Evolutionary conservation across 2,113 vertebrate species (phyloP).

Genomic region (Naja naja): DNA sequence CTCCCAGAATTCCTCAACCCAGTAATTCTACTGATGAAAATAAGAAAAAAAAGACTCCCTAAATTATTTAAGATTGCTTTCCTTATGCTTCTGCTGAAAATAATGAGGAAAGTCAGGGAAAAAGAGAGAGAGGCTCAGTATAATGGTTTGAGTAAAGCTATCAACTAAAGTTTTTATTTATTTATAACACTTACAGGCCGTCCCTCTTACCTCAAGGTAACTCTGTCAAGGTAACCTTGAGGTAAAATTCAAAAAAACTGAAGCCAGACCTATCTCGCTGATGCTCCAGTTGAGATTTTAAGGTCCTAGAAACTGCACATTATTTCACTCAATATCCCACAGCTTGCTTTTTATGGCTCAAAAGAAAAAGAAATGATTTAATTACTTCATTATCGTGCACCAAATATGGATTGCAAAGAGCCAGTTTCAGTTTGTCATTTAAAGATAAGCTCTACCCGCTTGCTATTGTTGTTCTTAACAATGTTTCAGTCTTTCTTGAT

Average conservation of each 20-base stretch:
- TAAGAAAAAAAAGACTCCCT: not conserved
- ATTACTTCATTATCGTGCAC: not conserved
- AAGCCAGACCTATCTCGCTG: not conserved
- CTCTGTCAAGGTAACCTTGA: not conserved
- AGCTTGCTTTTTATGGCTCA: not conserved
- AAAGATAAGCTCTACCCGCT: not conserved
- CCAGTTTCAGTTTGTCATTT: not conserved
- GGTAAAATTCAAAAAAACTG: not conserved
- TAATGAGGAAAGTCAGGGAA: not conserved
- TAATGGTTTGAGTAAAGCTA: not conserved
- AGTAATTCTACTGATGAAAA: not conserved
- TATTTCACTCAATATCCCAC: not conserved
- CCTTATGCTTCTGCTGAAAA: not conserved
- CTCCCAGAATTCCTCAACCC: not conserved
- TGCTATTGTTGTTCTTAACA: not conserved
- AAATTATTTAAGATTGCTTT: not conserved
- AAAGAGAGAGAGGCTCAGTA: no score
- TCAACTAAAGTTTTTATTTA: not conserved
- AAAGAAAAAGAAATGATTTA: not conserved
- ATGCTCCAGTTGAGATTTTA: not conserved
- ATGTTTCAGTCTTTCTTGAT: not conserved
- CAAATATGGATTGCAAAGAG: not conserved
- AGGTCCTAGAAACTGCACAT: not conserved
- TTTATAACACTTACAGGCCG: not conserved
- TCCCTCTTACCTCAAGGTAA: not conserved